Base-by-base conservation (phyloP, 2,113 vertebrate species). In the Noctilio leporinus region DNA sequence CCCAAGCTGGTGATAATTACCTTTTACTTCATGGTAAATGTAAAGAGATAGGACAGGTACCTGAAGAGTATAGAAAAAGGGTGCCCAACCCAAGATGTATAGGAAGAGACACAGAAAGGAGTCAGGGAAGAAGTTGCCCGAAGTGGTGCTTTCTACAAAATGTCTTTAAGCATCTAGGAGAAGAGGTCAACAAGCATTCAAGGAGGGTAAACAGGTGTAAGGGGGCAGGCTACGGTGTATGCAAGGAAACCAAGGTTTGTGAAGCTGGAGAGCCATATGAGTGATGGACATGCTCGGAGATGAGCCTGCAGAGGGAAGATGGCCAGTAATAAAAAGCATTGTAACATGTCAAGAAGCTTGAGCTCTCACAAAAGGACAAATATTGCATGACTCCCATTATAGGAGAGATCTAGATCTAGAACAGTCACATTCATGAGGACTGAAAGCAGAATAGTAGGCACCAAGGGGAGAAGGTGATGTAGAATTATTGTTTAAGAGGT, bases 241-340 rank as follows among this genome's bases (percentile, higher is more conserved):
- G 33, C 57, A 22, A 17, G 40, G 67, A 3, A 51, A 35, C 28
- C 65, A 19, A 7, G 24, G 80, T 16, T 4, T 3, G 51, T 10
- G 38, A 17, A 12, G 1, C 67, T 10, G 6, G 28, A n/a, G 20
- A 2, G 3, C 3, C 53, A 43, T 4, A 0, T 30, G 59, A 70
- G 30, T 40, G 30, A 62, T 0, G 10, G 38, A 14, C 33, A 0
- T 4, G 53, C 70, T 19, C 15, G 83, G 30, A 70, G n/a, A 49
- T 5, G 38, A 64, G 45, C 77, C 86, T 47, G 43, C 9, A 9
- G 4, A 57, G 9, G 40, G 9, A 22, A 10, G 16, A 5, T 10
- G 55, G 53, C 76, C 45, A 35, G 2, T 40, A 47, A 78, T 0
- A 7, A 24, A 35, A 26, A 26, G 26, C 53, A 28, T 72, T 20